phyloP scores from a whole-genome alignment of 2,113 vertebrate species.

The Calidris pygmaea region DNA sequence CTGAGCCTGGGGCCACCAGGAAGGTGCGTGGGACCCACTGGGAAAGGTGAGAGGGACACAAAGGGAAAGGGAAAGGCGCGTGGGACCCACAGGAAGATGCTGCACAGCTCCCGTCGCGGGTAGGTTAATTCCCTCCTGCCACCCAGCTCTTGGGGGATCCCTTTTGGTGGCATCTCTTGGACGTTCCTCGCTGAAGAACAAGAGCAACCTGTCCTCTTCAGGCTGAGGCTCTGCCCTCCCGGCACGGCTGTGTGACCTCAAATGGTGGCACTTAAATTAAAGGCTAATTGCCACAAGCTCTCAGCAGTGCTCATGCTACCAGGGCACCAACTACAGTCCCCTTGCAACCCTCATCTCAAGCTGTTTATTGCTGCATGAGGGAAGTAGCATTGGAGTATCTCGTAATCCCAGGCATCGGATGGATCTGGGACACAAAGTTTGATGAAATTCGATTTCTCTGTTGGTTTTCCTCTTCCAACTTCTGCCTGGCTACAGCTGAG shows the following conservation, averaged over 20 bases:
- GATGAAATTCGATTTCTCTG: background rate
- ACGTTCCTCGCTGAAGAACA: rapidly evolving
- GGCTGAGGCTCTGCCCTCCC: background rate
- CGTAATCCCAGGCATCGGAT: rapidly evolving
- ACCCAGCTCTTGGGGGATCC: too few species aligned
- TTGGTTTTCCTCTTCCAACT: background rate
- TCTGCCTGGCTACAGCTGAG: background rate
- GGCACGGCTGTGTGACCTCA: rapidly evolving
- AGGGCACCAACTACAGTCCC: background rate
- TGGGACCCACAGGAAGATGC: background rate
- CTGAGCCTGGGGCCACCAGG: background rate
- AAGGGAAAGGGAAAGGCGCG: background rate
- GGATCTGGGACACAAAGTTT: background rate
- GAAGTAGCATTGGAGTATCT: background rate
- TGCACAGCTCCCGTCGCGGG: rapidly evolving
- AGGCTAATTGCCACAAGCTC: background rate
- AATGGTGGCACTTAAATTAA: rapidly evolving
- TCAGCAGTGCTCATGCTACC: rapidly evolving
- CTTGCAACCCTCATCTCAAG: background rate
- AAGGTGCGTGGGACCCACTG: background rate
- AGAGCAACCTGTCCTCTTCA: background rate
- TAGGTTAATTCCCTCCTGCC: background rate
- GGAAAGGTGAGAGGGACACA: background rate
- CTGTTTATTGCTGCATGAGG: background rate
- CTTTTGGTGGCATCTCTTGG: rapidly evolving